Percentiles rank a stretch among this genome's conserved stretches.
Conservation (phyloP, 2,113 vertebrate species). For the Nothobranchius kuhntae region DNA sequence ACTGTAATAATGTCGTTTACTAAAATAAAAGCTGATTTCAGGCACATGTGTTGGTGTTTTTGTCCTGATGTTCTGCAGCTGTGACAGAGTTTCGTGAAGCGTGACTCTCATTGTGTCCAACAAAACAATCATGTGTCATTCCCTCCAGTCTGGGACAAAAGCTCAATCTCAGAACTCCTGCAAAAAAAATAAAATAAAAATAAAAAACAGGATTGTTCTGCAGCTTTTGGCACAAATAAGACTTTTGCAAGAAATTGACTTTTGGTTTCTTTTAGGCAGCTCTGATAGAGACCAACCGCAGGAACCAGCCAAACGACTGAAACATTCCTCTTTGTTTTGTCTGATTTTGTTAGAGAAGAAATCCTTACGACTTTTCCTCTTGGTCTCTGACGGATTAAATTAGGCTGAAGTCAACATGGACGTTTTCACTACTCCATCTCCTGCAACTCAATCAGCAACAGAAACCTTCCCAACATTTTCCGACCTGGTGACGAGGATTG, state of each 20-base stretch:
- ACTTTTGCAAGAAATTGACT: background rate
- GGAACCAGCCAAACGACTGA: background rate
- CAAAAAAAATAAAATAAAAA: too few species aligned
- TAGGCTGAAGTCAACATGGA: conserved; percentile 23
- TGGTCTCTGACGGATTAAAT: background rate
- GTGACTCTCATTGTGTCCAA: conserved; percentile 12
- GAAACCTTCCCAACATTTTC: background rate
- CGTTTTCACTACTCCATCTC: rapidly evolving
- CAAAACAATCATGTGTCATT: background rate
- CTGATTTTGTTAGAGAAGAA: too few species aligned
- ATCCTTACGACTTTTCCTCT: background rate
- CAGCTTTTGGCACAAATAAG: background rate
- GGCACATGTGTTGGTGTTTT: background rate
- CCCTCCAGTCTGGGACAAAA: background rate
- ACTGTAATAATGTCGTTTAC: too few species aligned
- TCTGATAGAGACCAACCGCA: too few species aligned
- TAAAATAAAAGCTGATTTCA: background rate
- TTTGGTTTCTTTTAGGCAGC: too few species aligned
- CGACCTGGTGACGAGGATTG: background rate
- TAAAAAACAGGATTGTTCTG: background rate
- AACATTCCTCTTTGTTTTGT: too few species aligned
- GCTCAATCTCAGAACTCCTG: too few species aligned
- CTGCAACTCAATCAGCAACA: background rate
- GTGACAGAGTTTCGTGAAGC: background rate
- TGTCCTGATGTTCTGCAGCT: conserved; percentile 14